Percentiles rank a stretch among this genome's conserved stretches.
These are phyloP conservation scores for Tricholauxania praeusta DNA, from an alignment of 2,888 invertebrate species.

Conservation along the genomic window DNA sequence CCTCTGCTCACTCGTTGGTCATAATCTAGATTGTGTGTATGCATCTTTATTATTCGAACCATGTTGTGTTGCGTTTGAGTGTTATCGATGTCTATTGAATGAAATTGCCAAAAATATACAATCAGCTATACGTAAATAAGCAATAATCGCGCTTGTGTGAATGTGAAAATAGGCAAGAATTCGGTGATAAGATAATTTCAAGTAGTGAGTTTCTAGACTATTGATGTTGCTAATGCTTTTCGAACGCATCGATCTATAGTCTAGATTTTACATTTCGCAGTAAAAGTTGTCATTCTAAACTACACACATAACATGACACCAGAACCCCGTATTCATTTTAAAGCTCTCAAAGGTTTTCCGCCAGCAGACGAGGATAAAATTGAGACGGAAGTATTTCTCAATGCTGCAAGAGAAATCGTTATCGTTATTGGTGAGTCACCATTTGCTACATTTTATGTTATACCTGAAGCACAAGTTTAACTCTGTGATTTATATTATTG, in stretches of 20 bases:
- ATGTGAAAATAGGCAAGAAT: background rate
- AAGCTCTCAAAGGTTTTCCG: slow-evolving; percentile 70
- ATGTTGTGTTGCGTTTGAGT: too few relatives aligned
- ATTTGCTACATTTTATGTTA: background rate
- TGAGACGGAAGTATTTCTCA: slow-evolving; percentile 73
- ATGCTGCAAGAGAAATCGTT: slow-evolving; percentile 74
- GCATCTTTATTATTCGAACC: too few relatives aligned
- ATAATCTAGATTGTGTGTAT: too few relatives aligned
- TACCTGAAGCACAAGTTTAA: background rate
- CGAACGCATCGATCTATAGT: slow-evolving; percentile 5
- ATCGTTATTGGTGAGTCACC: slow-evolving; percentile 73
- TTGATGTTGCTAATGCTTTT: slow-evolving; percentile 8
- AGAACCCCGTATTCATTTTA: slow-evolving; percentile 59
- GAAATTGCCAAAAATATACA: too few relatives aligned
- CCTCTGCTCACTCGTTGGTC: too few relatives aligned
- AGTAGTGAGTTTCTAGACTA: background rate
- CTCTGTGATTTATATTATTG: slow-evolving; percentile 20
- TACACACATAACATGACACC: slow-evolving; percentile 35
- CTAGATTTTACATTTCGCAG: slow-evolving; percentile 1
- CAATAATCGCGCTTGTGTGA: background rate
- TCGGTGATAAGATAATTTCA: slow-evolving; percentile 34
- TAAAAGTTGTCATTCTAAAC: slow-evolving; percentile 5
- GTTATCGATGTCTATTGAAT: too few relatives aligned
- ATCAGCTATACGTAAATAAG: too few relatives aligned
- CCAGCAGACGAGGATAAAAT: slow-evolving; percentile 72